These are phyloP conservation scores for Heteractis magnifica DNA, from an alignment of 92 coral and sea anemone genomes.

Conservation along the genomic window DNA sequence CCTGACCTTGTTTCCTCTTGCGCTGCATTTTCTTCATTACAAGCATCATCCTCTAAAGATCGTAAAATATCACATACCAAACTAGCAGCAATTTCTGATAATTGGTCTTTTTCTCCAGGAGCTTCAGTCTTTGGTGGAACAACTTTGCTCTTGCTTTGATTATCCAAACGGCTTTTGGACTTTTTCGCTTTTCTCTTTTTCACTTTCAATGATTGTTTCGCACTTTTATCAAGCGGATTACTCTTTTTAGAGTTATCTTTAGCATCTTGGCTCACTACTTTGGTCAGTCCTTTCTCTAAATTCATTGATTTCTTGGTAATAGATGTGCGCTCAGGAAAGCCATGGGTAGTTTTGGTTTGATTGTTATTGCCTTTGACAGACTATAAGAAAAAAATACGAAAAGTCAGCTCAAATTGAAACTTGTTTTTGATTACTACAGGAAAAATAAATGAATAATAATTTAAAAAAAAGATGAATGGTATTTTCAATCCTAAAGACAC, in stretches of 20 bases:
- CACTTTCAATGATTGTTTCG: not conserved
- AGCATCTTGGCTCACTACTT: not conserved
- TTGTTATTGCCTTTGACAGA: too few relatives aligned
- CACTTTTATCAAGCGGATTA: not conserved
- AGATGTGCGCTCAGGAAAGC: too few relatives aligned
- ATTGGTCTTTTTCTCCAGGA: not conserved
- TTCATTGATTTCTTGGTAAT: too few relatives aligned
- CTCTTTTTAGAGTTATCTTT: not conserved
- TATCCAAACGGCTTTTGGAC: not conserved
- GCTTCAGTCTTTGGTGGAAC: not conserved
- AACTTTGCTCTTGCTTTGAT: not conserved
- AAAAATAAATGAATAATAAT: too few relatives aligned
- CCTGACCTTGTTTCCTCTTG: not conserved
- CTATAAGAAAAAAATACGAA: too few relatives aligned
- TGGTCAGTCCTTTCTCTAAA: too few relatives aligned
- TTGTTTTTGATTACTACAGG: too few relatives aligned
- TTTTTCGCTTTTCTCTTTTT: not conserved
- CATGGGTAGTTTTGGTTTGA: too few relatives aligned
- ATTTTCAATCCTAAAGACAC: too few relatives aligned
- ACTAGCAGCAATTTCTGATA: not conserved
- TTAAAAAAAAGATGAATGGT: too few relatives aligned
- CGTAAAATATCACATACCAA: not conserved
- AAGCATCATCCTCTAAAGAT: not conserved
- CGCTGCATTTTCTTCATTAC: not conserved
- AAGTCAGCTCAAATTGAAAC: too few relatives aligned